phyloP scores from a whole-genome alignment of 2,113 vertebrate species.

The Motacilla tschutschensis region DNA sequence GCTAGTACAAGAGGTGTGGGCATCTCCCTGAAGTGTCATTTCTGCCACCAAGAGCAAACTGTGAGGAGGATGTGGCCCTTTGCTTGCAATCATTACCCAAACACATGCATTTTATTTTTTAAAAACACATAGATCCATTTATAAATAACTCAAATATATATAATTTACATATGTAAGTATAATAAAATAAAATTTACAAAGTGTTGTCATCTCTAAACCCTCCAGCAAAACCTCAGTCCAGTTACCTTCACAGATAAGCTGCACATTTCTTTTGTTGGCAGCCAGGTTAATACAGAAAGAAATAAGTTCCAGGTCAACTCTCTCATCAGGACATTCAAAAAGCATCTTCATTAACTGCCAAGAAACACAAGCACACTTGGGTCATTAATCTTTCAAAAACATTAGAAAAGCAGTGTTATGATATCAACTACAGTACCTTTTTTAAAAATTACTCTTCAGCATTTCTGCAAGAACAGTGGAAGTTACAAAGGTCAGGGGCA shows the following conservation, averaged over 20 bases:
- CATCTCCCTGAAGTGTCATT: neutral
- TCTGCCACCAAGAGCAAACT: neutral
- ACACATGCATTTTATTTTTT: neutral
- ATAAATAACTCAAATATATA: neutral
- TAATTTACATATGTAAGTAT: neutral
- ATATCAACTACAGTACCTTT: neutral
- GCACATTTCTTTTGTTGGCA: constrained; percentile 93
- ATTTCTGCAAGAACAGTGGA: neutral
- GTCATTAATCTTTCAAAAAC: neutral
- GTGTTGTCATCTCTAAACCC: neutral
- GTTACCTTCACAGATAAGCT: constrained; percentile 93
- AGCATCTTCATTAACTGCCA: constrained; percentile 92
- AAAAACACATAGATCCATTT: neutral
- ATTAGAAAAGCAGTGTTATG: neutral
- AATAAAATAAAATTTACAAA: neutral
- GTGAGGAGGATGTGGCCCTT: neutral
- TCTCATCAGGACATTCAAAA: constrained; percentile 83
- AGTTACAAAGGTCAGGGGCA: neutral
- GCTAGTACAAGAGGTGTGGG: neutral
- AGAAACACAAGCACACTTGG: constrained; percentile 26
- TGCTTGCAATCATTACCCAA: neutral
- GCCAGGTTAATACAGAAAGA: constrained; percentile 96
- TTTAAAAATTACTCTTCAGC: neutral
- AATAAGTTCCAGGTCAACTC: constrained; percentile 89
- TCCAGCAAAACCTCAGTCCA: neutral